phyloP scores from a whole-genome alignment of 2,113 vertebrate genomes.

The Pyrgilauda ruficollis region DNA sequence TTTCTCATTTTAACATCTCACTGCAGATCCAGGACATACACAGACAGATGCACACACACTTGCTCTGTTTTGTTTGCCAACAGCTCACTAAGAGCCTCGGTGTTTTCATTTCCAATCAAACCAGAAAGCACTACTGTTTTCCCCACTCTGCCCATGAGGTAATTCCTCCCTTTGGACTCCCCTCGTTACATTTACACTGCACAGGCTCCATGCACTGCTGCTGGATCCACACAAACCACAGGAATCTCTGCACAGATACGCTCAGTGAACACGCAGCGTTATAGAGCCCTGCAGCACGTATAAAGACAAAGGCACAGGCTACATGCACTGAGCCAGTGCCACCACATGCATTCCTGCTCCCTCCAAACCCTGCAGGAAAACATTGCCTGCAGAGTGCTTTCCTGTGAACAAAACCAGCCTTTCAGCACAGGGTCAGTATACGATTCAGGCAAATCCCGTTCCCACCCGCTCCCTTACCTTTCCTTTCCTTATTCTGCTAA shows the following conservation, averaged over 20 bases:
- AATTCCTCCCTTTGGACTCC: neutral
- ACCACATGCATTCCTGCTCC: neutral
- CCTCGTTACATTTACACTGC: neutral
- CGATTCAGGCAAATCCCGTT: neutral
- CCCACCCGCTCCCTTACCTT: conserved; percentile 43
- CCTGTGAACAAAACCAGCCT: neutral
- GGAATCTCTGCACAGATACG: neutral
- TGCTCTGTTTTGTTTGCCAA: neutral
- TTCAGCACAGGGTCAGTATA: neutral
- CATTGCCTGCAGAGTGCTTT: neutral
- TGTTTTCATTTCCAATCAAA: neutral
- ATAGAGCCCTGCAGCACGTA: neutral
- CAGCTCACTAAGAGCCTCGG: neutral
- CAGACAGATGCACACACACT: neutral
- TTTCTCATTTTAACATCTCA: conserved; percentile 2
- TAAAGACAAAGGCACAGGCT: conserved; percentile 54
- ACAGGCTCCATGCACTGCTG: neutral
- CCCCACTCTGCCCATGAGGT: neutral
- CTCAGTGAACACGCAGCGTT: neutral
- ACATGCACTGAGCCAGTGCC: neutral
- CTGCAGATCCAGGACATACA: neutral
- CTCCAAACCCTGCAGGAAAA: neutral
- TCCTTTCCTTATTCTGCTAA: conserved; percentile 24
- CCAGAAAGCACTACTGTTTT: neutral
- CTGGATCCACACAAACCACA: neutral